phyloP scores from a whole-genome alignment of 2,113 vertebrate genomes.

The Crotalus tigris region DNA sequence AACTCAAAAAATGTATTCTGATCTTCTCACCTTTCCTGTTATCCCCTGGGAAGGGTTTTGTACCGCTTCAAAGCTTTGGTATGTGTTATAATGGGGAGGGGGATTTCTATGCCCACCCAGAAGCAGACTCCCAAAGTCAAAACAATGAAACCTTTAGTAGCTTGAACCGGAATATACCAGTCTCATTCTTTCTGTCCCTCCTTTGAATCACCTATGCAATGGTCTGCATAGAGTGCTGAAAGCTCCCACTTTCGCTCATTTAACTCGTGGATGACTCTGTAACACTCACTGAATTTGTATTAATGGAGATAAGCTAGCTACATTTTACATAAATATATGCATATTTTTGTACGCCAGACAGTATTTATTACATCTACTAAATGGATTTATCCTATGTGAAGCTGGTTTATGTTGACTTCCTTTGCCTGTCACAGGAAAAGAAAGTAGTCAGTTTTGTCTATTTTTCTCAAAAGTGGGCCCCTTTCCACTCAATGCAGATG shows the following conservation, averaged over 20 bases:
- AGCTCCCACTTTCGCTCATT: conserved; percentile 7
- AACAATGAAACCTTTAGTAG: conserved; percentile 18
- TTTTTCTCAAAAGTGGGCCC: background rate
- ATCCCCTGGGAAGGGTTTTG: background rate
- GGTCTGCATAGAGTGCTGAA: conserved; percentile 15
- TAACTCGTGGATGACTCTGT: background rate
- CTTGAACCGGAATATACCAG: background rate
- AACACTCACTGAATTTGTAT: background rate
- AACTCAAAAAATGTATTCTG: conserved; percentile 22
- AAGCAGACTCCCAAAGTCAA: conserved; percentile 24
- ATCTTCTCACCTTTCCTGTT: conserved; percentile 3
- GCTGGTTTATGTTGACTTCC: background rate
- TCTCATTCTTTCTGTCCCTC: background rate
- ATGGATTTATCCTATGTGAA: background rate
- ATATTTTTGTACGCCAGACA: background rate
- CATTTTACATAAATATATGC: background rate
- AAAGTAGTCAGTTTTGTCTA: background rate
- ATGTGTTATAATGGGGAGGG: background rate
- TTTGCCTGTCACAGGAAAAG: background rate
- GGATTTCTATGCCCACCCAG: conserved; percentile 23
- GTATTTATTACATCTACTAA: background rate
- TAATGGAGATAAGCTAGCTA: background rate
- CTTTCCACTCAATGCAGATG: background rate
- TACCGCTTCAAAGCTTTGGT: conserved; percentile 3
- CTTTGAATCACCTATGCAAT: conserved; percentile 21